These are phyloP conservation scores for Griposia aprilina DNA, from an alignment of 2,888 invertebrate species.

Conservation along the genomic window DNA sequence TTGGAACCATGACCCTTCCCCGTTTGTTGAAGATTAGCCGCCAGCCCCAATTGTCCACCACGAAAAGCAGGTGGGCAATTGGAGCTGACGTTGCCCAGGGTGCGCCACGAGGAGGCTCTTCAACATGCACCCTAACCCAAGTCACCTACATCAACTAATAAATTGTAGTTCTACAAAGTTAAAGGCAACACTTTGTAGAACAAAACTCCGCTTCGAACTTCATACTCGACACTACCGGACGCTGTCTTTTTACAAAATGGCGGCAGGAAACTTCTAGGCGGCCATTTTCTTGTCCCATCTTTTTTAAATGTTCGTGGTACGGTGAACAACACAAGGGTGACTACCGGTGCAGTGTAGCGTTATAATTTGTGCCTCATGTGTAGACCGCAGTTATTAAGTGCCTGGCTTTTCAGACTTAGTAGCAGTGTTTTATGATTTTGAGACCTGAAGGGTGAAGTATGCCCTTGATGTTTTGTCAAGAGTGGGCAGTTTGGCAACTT, in stretches of 20 bases:
- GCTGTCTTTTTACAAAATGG: constrained; percentile 42
- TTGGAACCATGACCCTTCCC: too few species aligned
- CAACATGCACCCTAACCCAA: too few species aligned
- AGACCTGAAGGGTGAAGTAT: not conserved
- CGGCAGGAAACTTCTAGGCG: constrained; percentile 30
- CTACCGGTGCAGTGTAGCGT: constrained; percentile 22
- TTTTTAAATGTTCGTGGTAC: constrained; percentile 42
- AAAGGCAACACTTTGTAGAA: constrained; percentile 6
- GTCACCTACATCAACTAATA: constrained; percentile 17
- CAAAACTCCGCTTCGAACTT: not conserved
- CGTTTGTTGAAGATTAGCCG: too few species aligned
- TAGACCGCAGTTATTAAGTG: not conserved
- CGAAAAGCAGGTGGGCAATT: too few species aligned
- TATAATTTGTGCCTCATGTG: constrained; percentile 9
- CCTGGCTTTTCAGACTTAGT: constrained; percentile 6
- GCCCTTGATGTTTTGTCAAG: not conserved
- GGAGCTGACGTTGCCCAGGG: too few species aligned
- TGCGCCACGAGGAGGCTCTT: too few species aligned
- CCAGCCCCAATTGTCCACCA: too few species aligned
- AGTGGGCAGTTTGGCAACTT: not conserved
- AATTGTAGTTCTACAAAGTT: constrained; percentile 21
- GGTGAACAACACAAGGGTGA: constrained; percentile 29
- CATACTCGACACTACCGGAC: constrained; percentile 18
- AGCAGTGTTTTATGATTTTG: not conserved
- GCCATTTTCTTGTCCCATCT: constrained; percentile 42